Conservation (phyloP, 2,888 invertebrate genomes). For the Quadroppia sp. region DNA sequence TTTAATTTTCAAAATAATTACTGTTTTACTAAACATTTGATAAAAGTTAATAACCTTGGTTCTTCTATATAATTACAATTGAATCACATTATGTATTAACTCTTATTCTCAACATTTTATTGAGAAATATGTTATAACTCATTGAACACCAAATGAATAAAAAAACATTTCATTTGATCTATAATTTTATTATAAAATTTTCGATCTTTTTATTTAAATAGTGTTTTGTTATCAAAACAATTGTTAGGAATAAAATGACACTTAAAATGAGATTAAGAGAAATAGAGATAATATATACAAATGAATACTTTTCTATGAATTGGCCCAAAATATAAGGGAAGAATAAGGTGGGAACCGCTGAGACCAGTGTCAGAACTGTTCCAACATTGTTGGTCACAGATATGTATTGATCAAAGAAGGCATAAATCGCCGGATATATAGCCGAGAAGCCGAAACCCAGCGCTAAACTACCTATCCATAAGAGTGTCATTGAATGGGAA, state of each 20-base stretch:
- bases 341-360: background rate
- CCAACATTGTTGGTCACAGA: conserved; percentile 30
- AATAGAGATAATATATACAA: conserved; percentile 17
- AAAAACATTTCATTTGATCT: no score
- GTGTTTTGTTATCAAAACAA: background rate
- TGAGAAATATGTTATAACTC: no score
- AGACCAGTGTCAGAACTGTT: conserved; percentile 23
- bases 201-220: background rate
- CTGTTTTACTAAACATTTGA: no score
- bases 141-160: no score
- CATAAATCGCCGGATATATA: conserved; percentile 35
- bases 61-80: no score
- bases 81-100: no score
- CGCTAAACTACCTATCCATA: background rate
- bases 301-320: conserved; percentile 17
- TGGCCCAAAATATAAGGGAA: conserved; percentile 29
- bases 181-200: background rate
- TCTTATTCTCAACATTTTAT: no score
- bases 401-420: conserved; percentile 31
- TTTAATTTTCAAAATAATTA: no score
- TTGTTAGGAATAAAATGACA: conserved; percentile 4
- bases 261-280: conserved; percentile 7
- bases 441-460: conserved; percentile 38
- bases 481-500: background rate
- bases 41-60: no score